These are phyloP conservation scores for Oryzias sinensis DNA, from an alignment of 2,797 vertebrate genomes.

Conservation along the genomic window DNA sequence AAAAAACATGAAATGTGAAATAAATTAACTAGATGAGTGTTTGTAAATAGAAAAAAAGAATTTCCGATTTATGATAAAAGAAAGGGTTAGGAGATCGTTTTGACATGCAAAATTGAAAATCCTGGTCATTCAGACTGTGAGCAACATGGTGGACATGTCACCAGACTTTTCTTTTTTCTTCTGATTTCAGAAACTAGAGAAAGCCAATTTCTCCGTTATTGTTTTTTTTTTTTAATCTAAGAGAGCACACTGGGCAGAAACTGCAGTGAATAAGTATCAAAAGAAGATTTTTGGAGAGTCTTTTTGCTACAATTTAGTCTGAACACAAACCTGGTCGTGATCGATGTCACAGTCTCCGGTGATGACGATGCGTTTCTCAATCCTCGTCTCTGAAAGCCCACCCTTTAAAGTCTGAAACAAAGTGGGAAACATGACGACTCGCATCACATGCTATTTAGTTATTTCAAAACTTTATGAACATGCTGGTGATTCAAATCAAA, in stretches of 20 bases:
- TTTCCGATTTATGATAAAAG: background rate
- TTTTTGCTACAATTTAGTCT: too few relatives aligned
- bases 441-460: too few relatives aligned
- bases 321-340: constrained; percentile 89
- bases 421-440: background rate
- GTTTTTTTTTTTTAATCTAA: too few relatives aligned
- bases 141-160: constrained; percentile 45
- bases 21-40: constrained; percentile 18
- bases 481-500: background rate
- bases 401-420: constrained; percentile 89
- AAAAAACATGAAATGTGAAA: background rate
- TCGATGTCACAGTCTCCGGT: constrained; percentile 97
- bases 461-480: background rate
- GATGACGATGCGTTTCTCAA: constrained; percentile 98
- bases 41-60: constrained; percentile 17
- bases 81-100: constrained; percentile 1
- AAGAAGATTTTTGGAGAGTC: background rate
- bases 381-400: constrained; percentile 96
- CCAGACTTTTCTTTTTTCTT: background rate
- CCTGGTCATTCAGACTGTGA: constrained; percentile 1
- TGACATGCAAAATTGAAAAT: background rate
- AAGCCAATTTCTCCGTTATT: background rate
- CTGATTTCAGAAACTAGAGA: background rate
- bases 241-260: too few relatives aligned
- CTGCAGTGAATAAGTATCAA: background rate